Evolutionary conservation across 2,888 invertebrate species (phyloP).

Genomic region (Orthosia incerta): DNA sequence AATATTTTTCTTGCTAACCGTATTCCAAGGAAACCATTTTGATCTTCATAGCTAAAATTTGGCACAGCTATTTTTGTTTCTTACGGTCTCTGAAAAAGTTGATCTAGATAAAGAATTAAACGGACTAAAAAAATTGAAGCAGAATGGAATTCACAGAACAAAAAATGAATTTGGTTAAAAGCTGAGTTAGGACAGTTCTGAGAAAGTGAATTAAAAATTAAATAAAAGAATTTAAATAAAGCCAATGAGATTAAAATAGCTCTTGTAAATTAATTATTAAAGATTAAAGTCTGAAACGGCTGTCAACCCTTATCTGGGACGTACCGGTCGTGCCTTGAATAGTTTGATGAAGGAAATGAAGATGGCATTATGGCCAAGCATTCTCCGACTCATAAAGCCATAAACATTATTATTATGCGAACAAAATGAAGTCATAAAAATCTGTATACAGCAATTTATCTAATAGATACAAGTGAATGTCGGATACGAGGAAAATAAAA

Average conservation of each 20-base stretch:
- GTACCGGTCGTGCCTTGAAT: background rate
- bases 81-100: constrained; percentile 25
- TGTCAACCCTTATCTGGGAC: constrained; percentile 2
- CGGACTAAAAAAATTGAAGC: constrained; percentile 11
- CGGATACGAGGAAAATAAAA: constrained; percentile 45
- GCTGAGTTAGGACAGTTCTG: background rate
- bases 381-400: constrained; percentile 13
- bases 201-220: constrained; percentile 1
- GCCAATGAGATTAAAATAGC: background rate
- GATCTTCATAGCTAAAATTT: constrained; percentile 33
- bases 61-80: constrained; percentile 41
- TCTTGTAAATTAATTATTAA: background rate
- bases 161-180: background rate
- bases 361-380: constrained; percentile 16
- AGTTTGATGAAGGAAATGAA: constrained; percentile 35
- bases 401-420: constrained; percentile 34
- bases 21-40: constrained; percentile 35
- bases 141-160: background rate
- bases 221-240: too few relatives aligned
- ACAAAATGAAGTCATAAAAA: constrained; percentile 46
- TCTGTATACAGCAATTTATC: constrained; percentile 30
- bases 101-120: constrained; percentile 47
- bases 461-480: constrained; percentile 43
- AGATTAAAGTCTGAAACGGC: constrained; percentile 1
- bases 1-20: background rate